Base-by-base conservation (phyloP, 2,888 invertebrate species). In the Selenia dentaria region DNA sequence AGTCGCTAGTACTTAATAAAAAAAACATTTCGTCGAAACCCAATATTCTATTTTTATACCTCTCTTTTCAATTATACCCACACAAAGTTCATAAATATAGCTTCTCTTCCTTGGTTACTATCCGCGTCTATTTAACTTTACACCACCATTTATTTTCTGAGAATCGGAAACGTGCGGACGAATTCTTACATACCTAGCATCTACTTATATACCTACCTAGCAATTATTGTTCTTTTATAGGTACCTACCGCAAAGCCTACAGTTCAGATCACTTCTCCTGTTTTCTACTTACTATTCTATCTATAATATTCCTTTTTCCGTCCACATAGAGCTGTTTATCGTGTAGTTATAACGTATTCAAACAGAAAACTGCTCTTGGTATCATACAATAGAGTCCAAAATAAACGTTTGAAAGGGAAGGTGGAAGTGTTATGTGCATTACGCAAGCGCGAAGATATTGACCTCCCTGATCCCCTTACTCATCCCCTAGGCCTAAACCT, bases 361-460 rank as follows among this genome's bases (percentile, higher is more conserved):
- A 50, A 18, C 16, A 2, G 18, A 44, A 37, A 9, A 28, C 4
- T 8, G 11, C 20, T n/a, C 34, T 40, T 45, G 24, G 9, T 1
- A 0, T 1, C 8, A 31, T 6, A 16, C 6, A 36, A 36, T 57
- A 64, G 46, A 54, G 57, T 51, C 53, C 18, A 49, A 43, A 54
- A 32, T 46, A 10, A 27, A 22, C 2, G 14, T 6, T 26, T n/a
- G n/a, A 26, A 20, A 31, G 10, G 3, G 26, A 25, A 13, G 48
- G 47, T 58, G 45, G 46, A 51, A 55, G 51, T 45, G 46, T 32
- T 41, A 54, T 48, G 46, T 42, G 41, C 40, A 66, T 45, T 60
- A 64, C 86, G 86, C 86, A 74, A 59, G 86, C 85, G 81, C 70
- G 65, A 51, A 59, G 66, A 69, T 86, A 86, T 86, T 70, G 86